These are phyloP conservation scores for Bombus difficillimus DNA, from an alignment of 1,140 invertebrate genomes.

Conservation along the genomic window DNA sequence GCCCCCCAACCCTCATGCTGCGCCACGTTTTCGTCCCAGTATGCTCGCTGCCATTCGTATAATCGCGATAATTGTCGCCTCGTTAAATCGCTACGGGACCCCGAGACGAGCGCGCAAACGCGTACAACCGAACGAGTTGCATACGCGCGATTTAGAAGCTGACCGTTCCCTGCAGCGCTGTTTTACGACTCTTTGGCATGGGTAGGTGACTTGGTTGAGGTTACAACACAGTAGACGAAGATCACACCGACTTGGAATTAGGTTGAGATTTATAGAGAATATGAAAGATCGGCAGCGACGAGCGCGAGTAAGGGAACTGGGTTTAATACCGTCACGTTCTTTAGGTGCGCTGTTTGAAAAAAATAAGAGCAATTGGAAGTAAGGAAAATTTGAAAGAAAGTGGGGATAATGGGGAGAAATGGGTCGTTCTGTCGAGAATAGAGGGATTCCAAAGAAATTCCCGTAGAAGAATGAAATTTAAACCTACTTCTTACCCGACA, in stretches of 20 bases:
- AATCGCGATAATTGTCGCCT: conserved; percentile 75
- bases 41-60: conserved; percentile 59
- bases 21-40: conserved; percentile 13
- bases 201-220: too few species aligned
- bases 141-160: neutral
- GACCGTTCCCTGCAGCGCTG: neutral
- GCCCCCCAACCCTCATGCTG: conserved; percentile 9
- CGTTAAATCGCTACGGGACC: conserved; percentile 62
- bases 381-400: neutral
- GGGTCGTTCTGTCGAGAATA: neutral
- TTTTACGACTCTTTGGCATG: neutral
- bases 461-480: neutral
- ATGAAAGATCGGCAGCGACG: neutral
- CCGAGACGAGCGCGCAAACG: neutral
- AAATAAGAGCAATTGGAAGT: neutral
- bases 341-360: rapidly evolving
- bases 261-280: neutral
- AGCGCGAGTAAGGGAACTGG: neutral
- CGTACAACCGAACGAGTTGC: neutral
- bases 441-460: neutral
- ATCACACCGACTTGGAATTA: neutral
- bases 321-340: neutral
- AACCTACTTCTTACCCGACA: neutral
- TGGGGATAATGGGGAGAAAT: neutral
- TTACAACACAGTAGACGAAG: too few species aligned